Conservation (phyloP, 2,888 invertebrate genomes). For the Acheta domesticus region DNA sequence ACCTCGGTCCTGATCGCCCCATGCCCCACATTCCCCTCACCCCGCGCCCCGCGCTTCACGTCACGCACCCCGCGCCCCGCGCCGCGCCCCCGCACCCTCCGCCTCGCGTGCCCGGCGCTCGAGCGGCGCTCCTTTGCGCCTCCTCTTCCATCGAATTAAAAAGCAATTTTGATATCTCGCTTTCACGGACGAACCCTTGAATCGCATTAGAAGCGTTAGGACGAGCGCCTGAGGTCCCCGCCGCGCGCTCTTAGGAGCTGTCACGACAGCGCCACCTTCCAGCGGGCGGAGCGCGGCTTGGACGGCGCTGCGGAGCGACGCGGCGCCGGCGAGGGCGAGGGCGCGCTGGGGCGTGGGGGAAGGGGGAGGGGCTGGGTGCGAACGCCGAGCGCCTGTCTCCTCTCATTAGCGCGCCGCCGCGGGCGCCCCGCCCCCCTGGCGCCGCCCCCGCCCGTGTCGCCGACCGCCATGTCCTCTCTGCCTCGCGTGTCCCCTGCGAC, state of each 20-base stretch:
- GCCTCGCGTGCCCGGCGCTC: too few relatives aligned
- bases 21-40: too few relatives aligned
- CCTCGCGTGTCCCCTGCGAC: too few relatives aligned
- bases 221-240: neutral
- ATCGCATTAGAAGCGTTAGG: constrained; percentile 1
- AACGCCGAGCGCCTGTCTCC: constrained; percentile 9
- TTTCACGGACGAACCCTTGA: constrained; percentile 1
- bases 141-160: neutral
- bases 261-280: neutral
- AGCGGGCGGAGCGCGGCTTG: neutral
- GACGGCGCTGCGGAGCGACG: neutral
- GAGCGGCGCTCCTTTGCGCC: neutral
- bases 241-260: too few relatives aligned
- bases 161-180: constrained; percentile 18
- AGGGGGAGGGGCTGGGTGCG: neutral
- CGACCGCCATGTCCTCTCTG: too few relatives aligned
- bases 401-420: neutral
- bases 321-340: neutral
- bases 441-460: neutral
- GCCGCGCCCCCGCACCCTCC: too few relatives aligned
- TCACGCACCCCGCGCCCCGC: too few relatives aligned
- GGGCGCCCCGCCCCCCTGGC: neutral
- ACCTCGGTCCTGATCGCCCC: too few relatives aligned
- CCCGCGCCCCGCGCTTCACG: too few relatives aligned
- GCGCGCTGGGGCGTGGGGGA: neutral